phyloP scores from a whole-genome alignment of 2,113 vertebrate genomes.

The Amphilophus citrinellus region DNA sequence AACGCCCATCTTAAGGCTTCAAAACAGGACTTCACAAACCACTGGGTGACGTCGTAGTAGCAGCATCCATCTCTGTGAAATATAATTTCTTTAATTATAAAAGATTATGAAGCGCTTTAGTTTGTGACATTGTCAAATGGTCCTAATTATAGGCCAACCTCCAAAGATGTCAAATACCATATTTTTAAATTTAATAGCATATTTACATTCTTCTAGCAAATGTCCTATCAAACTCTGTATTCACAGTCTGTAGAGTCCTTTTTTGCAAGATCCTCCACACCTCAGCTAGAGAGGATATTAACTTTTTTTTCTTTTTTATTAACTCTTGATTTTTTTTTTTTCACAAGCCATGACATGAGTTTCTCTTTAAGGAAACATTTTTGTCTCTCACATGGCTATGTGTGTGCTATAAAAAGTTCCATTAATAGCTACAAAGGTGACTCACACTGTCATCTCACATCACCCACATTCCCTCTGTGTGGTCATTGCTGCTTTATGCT shows the following conservation, averaged over 20 bases:
- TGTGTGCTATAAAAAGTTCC: neutral
- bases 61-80: neutral
- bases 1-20: neutral
- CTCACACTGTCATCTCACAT: neutral
- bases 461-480: neutral
- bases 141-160: neutral
- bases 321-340: neutral
- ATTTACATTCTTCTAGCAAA: neutral
- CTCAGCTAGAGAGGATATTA: neutral
- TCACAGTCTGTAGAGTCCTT: neutral
- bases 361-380: neutral
- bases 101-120: neutral
- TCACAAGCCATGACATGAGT: neutral
- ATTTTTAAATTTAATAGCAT: neutral
- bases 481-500: neutral
- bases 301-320: neutral
- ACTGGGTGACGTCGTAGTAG: neutral
- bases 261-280: neutral
- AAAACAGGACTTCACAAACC: neutral
- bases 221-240: neutral
- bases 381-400: neutral
- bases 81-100: neutral
- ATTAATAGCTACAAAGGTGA: slow-evolving; percentile 1
- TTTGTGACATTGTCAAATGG: neutral
- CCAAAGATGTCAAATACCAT: neutral